Evolutionary conservation across 1,140 invertebrate species (phyloP).

Genomic region (Atta colombica): DNA sequence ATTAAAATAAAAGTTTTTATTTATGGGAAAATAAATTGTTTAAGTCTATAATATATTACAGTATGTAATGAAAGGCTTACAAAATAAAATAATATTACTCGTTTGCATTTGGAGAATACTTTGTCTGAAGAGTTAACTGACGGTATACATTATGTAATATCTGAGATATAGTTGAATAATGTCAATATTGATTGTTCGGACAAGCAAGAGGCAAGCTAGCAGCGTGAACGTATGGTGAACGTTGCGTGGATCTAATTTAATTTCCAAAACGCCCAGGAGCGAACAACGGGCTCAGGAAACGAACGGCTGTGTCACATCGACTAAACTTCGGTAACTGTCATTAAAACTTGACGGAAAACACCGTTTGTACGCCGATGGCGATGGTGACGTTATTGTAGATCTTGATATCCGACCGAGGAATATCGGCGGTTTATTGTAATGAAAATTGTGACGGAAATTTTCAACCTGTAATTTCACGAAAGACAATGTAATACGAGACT

Average conservation of each 20-base stretch:
- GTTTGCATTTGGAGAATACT: background rate
- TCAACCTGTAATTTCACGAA: background rate
- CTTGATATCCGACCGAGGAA: conserved; percentile 43
- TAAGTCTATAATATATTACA: background rate
- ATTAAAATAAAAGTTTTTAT: conserved; percentile 13
- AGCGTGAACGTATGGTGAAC: conserved; percentile 29
- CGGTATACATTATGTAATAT: background rate
- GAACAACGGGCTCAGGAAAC: conserved; percentile 1
- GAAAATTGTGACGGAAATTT: conserved; percentile 6
- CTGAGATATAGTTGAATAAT: conserved; percentile 19
- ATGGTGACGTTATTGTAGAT: conserved; percentile 34
- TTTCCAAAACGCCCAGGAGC: conserved; percentile 67
- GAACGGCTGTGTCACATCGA: conserved; percentile 55
- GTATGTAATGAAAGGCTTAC: background rate
- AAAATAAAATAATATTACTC: background rate
- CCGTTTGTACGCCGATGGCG: background rate
- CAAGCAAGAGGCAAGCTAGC: background rate
- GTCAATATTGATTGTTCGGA: conserved; percentile 4
- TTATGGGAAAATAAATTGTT: background rate
- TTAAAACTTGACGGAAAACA: conserved; percentile 72
- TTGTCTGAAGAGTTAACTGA: no score
- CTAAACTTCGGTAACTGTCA: conserved; percentile 68
- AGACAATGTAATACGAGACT: background rate
- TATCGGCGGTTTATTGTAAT: conserved; percentile 29
- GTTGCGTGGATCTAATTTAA: conserved; percentile 67